Conservation (phyloP, 2,888 invertebrate species). For the Dryocosmus kuriphilus region DNA sequence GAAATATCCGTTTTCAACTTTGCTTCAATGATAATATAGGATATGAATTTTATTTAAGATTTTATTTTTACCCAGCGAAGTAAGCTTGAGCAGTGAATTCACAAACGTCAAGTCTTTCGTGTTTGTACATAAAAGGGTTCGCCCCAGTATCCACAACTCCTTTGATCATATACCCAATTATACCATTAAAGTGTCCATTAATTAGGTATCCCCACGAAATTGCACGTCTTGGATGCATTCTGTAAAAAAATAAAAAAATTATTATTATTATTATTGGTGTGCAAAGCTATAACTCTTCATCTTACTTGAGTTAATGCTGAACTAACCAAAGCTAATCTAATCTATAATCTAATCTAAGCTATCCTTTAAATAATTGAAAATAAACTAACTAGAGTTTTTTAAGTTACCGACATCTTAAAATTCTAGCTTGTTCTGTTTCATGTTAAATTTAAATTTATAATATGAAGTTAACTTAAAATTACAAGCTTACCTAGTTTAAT, state of each 20-base stretch:
- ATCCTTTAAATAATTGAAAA: too few species aligned
- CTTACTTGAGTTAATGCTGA: too few species aligned
- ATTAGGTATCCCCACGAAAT: slow-evolving; percentile 68
- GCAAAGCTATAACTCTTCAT: too few species aligned
- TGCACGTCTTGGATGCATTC: slow-evolving; percentile 62
- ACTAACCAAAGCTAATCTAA: too few species aligned
- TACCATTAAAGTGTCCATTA: slow-evolving; percentile 68
- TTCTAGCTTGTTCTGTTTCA: too few species aligned
- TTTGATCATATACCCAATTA: slow-evolving; percentile 67
- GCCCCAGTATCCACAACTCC: slow-evolving; percentile 82
- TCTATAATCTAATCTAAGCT: too few species aligned
- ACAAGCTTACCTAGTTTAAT: too few species aligned
- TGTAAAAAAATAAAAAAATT: slow-evolving; percentile 42
- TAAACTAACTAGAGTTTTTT: too few species aligned
- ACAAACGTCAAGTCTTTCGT: slow-evolving; percentile 80
- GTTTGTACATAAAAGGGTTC: slow-evolving; percentile 83
- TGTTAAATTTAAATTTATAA: too few species aligned
- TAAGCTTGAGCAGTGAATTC: slow-evolving; percentile 83
- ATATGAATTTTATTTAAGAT: not conserved
- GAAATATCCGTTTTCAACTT: not conserved
- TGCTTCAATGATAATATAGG: not conserved
- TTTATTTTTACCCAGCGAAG: slow-evolving; percentile 79
- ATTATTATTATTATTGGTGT: too few species aligned
- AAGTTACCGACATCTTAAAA: too few species aligned
- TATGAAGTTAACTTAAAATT: too few species aligned